Evolutionary conservation across 2,113 vertebrate species (phyloP), one percentile per base, ranked within the genome.

Genomic region (Apeltes quadracus): DNA sequence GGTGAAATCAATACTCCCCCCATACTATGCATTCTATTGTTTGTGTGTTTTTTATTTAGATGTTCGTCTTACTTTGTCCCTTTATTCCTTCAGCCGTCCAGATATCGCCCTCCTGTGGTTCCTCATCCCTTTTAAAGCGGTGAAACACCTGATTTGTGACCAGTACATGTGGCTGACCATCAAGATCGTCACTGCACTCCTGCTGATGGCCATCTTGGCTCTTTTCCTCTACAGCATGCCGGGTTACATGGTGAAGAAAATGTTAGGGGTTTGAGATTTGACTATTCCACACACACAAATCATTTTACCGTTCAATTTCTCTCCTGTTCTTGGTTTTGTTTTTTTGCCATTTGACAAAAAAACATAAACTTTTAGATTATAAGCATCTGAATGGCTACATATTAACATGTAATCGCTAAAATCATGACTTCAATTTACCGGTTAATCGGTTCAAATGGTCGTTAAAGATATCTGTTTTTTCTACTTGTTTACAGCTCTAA

Each of bases 181-280:
- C 93, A 96, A 96, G 91, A 94, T 98, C 2, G 90, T 96, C 76
- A 81, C 96, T 83, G 95, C 94, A 1, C 88, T 98, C 38, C 82
- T 98, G 77, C 88, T 94, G 4, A 83, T 97, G 78, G 88, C 94
- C 75, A 94, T 96, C 91, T 75, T 96, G 5, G 95, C 84, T 25
- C 94, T 98, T 78, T 98, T 97, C 92, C 93, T 98, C 87, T 97
- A 97, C 92, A 97, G 93, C 94, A 95, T 96, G 89, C 96, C 96
- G 0, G 95, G 94, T 75, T 98, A 97, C 91, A 96, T 95, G 95
- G 96, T 96, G 89, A 97, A 98, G 93, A 98, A 97, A 86, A 93
- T 97, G 69, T 86, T 98, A 22, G 96, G 16, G 16, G 46, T 22
- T 50, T 50, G 43, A 94, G 48, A 34, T 48, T 71, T 36, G 11